Evolutionary conservation across 2,888 invertebrate species (phyloP).

Genomic region (Pristionchus arcanus): DNA sequence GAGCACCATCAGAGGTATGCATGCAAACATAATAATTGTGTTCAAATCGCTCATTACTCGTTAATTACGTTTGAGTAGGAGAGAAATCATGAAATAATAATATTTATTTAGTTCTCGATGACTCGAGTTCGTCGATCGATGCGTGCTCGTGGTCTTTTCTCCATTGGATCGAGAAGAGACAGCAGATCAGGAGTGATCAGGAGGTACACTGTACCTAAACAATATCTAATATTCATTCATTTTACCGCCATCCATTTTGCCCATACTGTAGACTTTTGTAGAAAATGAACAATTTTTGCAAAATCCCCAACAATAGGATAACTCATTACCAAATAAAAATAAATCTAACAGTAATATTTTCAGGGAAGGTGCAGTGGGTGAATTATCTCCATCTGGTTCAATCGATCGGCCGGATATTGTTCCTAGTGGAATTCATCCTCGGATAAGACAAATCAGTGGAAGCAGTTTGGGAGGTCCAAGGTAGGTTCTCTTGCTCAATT

Average conservation of each 20-base stretch:
- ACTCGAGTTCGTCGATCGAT: slow-evolving; percentile 64
- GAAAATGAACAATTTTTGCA: no score
- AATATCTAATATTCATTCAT: no score
- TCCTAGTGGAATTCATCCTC: slow-evolving; percentile 9
- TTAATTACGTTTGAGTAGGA: no score
- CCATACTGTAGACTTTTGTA: no score
- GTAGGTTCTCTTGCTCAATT: background rate
- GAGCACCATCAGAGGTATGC: slow-evolving; percentile 64
- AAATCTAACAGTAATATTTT: no score
- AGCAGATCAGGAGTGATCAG: slow-evolving; percentile 47
- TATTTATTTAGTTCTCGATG: slow-evolving; percentile 61
- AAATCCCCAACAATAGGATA: no score
- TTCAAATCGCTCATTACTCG: background rate
- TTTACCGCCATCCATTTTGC: no score
- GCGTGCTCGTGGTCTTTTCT: slow-evolving; percentile 54
- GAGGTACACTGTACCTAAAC: background rate
- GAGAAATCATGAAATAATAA: background rate
- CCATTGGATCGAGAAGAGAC: slow-evolving; percentile 51
- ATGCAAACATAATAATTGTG: background rate
- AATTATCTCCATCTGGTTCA: slow-evolving; percentile 1
- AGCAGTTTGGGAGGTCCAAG: background rate
- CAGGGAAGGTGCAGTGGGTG: slow-evolving; percentile 37
- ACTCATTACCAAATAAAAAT: no score
- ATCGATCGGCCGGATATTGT: background rate
- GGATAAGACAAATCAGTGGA: slow-evolving; percentile 26